Evolutionary conservation across 2,888 invertebrate species (phyloP), one percentile per base, ranked within the genome.

Genomic region (Scrobipalpa costella): DNA sequence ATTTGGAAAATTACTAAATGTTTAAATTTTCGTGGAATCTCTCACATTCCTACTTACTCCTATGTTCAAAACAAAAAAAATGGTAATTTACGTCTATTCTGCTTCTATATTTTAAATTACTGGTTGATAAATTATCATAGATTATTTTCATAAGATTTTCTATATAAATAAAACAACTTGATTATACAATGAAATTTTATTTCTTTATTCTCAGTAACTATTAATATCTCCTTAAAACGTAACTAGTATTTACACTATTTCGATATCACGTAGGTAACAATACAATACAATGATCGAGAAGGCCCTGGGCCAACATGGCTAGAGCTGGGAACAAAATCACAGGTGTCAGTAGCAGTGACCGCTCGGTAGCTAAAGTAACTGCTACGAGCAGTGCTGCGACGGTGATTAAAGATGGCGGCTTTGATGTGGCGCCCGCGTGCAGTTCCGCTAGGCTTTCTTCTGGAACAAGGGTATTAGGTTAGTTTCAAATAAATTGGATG

Each of bases 381-480:
- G 80, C 75, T 71, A 79, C 63, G 36, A 83, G 67, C 71, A 84
- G 67, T 21, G 72, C 68, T 63, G 76, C 73, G 21, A 82, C 74
- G 2, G 78, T 73, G 64, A 74, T 71, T 34, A 83, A 73, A n/a
- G 86, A 79, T 2, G 82, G 79, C 13, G 80, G 79, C 8, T 78
- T 73, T 1, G 81, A 73, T 57, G 70, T 71, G 0, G 79, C 77
- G 0, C 83, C 83, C 19, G 90, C 91, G 73, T 92, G 92, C 1
- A 92, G 84, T 66, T 92, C 92, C 0, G 92, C 92, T 63, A 92
- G 85, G 73, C 92, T 92, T 86, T 92, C 90, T 90, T 85, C 87
- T 90, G 89, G 64, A 91, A 91, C 89, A 90, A 90, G 81, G 64
- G 76, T 66, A n/a, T 34, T 62, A 75, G 64, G 68, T 81, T 79